Evolutionary conservation across 2,113 vertebrate genomes (phyloP).

Genomic region (Prochilodus magdalenae): DNA sequence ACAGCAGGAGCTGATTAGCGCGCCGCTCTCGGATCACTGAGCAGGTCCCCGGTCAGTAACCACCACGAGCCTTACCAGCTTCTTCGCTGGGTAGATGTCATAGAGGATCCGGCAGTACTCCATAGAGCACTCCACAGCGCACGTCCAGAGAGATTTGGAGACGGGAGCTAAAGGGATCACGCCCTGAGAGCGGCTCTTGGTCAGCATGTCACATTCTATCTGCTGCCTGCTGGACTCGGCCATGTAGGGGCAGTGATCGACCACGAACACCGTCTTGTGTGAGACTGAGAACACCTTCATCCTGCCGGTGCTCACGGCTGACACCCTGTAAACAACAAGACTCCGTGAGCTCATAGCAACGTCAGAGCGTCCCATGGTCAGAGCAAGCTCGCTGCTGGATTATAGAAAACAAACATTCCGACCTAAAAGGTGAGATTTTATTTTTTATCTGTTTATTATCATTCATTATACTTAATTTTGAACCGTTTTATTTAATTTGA

Average conservation of each 20-base stretch:
- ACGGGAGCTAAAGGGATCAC: constrained; percentile 96
- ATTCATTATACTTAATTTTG: no score
- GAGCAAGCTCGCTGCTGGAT: no score
- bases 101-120: constrained; percentile 98
- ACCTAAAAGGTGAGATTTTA: no score
- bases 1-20: constrained; percentile 6
- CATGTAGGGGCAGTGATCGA: constrained; percentile 99
- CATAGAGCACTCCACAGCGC: constrained; percentile 97
- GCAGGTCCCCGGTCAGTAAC: background rate
- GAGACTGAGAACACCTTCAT: constrained; percentile 96
- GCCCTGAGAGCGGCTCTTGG: constrained; percentile 92
- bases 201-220: constrained; percentile 97
- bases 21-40: background rate
- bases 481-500: no score
- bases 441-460: no score
- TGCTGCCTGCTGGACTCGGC: constrained; percentile 95
- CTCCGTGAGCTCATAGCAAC: background rate
- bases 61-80: constrained; percentile 81
- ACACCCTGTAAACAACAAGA: background rate
- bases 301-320: constrained; percentile 57
- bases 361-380: no score
- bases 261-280: constrained; percentile 98
- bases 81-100: constrained; percentile 92
- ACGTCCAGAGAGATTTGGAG: constrained; percentile 97
- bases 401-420: no score